A percentile compares a stretch with the other conserved stretches of the same genome.
Evolutionary conservation across 2,888 invertebrate species (phyloP).

Genomic region (Platycheirus albimanus): DNA sequence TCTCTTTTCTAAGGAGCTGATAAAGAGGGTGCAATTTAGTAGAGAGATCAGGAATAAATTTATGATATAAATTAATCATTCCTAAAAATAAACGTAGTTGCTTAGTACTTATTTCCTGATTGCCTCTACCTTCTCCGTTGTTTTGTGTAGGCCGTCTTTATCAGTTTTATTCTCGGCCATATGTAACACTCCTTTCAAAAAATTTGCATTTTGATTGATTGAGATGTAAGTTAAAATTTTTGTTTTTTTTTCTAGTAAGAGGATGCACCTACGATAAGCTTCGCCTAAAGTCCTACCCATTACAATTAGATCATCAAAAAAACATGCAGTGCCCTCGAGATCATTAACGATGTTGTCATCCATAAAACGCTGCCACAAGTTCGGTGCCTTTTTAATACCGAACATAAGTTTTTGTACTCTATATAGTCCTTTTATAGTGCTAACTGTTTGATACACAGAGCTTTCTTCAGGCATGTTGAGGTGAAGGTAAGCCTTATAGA

Average conservation of each 20-base stretch:
- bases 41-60: too few species aligned
- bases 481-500: slow-evolving; percentile 59
- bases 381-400: slow-evolving; percentile 53
- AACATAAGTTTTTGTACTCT: slow-evolving; percentile 65
- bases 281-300: slow-evolving; percentile 32
- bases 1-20: too few species aligned
- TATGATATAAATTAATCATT: too few species aligned
- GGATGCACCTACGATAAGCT: slow-evolving; percentile 10
- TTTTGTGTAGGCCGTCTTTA: slow-evolving; percentile 73
- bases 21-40: too few species aligned
- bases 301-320: slow-evolving; percentile 50
- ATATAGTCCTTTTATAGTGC: slow-evolving; percentile 35
- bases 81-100: background rate
- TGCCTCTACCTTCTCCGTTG: too few species aligned
- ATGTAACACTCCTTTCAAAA: slow-evolving; percentile 14
- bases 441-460: slow-evolving; percentile 42
- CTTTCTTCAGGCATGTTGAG: slow-evolving; percentile 46
- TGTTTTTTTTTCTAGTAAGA: slow-evolving; percentile 20
- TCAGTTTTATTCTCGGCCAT: slow-evolving; percentile 76
- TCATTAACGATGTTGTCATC: slow-evolving; percentile 54
- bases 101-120: too few species aligned
- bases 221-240: slow-evolving; percentile 29
- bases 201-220: slow-evolving; percentile 31
- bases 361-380: slow-evolving; percentile 60
- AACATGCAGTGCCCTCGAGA: slow-evolving; percentile 47